Conservation (phyloP, 2,797 vertebrate species). For the Intellagama lesueurii region DNA sequence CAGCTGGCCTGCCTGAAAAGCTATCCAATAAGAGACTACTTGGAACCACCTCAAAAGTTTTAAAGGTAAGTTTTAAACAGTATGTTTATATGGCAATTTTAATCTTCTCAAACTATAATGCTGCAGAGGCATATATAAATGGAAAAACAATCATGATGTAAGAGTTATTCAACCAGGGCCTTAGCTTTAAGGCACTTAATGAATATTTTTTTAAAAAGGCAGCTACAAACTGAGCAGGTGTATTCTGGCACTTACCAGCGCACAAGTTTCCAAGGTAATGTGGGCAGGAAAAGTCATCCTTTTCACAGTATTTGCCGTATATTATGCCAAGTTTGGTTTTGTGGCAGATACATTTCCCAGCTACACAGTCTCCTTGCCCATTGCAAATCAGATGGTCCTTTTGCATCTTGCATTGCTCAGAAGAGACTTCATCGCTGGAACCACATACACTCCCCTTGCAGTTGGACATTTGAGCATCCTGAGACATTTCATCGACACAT, state of each 20-base stretch:
- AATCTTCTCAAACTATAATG: too few relatives aligned
- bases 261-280: conserved; percentile 87
- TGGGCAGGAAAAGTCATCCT: conserved; percentile 93
- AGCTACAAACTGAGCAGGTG: neutral
- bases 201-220: neutral
- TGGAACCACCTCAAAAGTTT: neutral
- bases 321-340: conserved; percentile 86
- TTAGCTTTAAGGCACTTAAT: neutral
- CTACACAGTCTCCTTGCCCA: conserved; percentile 87
- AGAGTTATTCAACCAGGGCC: neutral
- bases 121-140: neutral
- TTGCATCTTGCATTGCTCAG: conserved; percentile 77
- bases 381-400: conserved; percentile 83
- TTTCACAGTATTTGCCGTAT: conserved; percentile 93
- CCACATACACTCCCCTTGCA: conserved; percentile 74
- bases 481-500: conserved; percentile 73
- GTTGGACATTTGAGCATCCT: conserved; percentile 64
- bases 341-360: conserved; percentile 91
- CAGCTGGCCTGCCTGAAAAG: neutral
- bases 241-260: conserved; percentile 83
- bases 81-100: too few relatives aligned
- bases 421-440: conserved; percentile 47
- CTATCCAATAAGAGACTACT: neutral
- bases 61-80: too few relatives aligned
- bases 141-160: neutral